These are phyloP conservation scores for Ectemnius lituratus DNA, from an alignment of 2,888 invertebrate genomes.

Conservation along the genomic window DNA sequence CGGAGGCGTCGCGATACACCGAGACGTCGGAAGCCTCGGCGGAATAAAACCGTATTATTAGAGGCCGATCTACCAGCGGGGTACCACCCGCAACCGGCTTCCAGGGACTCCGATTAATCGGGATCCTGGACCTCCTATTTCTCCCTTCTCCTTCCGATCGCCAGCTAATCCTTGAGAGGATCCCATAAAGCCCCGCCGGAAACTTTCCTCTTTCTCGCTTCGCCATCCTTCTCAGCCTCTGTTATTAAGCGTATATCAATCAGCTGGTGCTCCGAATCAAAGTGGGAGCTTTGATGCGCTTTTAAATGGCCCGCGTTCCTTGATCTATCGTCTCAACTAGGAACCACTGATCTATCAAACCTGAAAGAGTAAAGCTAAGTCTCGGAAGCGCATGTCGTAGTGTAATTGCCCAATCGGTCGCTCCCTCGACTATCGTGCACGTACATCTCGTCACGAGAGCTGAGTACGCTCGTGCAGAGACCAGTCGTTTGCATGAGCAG, in stretches of 20 bases:
- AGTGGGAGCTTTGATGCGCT: constrained; percentile 64
- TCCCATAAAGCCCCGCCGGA: constrained; percentile 59
- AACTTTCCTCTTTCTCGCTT: constrained; percentile 43
- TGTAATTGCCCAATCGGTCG: constrained; percentile 60
- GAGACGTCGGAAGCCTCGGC: constrained; percentile 66
- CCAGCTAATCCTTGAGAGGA: constrained; percentile 37
- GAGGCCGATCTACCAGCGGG: constrained; percentile 57
- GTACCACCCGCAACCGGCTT: constrained; percentile 66
- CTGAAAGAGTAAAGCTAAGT: background rate
- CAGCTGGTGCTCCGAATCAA: constrained; percentile 55
- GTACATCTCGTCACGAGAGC: constrained; percentile 67
- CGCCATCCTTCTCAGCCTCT: constrained; percentile 56
- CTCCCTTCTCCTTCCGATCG: constrained; percentile 8
- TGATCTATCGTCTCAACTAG: constrained; percentile 68
- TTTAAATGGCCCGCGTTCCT: constrained; percentile 68
- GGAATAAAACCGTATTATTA: constrained; percentile 74
- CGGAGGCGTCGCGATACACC: constrained; percentile 64
- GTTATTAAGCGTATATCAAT: constrained; percentile 77
- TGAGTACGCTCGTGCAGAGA: constrained; percentile 46
- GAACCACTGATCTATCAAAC: background rate
- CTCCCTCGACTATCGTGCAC: constrained; percentile 53
- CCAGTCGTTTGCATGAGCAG: constrained; percentile 61
- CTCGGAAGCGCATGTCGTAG: background rate
- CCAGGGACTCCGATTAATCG: constrained; percentile 62
- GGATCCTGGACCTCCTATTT: constrained; percentile 39